Conservation (phyloP, 2,797 vertebrate species). For the Sebastes glaucus region DNA sequence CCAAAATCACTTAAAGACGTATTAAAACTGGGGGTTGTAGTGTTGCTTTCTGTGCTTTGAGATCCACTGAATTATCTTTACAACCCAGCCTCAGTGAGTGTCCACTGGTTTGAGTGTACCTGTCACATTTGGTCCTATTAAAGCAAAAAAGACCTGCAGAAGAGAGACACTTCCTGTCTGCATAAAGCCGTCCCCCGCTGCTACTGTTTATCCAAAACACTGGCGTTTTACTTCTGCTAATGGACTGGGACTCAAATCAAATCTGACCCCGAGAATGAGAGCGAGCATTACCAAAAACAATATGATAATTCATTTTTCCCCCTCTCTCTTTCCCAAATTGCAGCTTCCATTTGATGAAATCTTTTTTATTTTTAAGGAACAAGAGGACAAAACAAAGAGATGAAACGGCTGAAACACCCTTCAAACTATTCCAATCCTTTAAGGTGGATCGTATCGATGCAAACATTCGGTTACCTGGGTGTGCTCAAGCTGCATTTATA, state of each 20-base stretch:
- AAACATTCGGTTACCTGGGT: background rate
- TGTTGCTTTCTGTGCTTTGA: background rate
- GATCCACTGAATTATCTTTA: background rate
- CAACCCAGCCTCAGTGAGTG: background rate
- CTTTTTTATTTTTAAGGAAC: slow-evolving; percentile 86
- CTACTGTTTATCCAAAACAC: slow-evolving; percentile 96
- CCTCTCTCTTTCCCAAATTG: slow-evolving; percentile 78
- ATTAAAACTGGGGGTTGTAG: background rate
- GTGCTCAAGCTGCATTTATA: background rate
- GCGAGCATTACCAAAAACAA: slow-evolving; percentile 90
- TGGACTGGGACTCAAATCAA: slow-evolving; percentile 96
- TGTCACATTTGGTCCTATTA: slow-evolving; percentile 91
- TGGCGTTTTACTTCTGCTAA: slow-evolving; percentile 86
- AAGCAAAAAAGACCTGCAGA: slow-evolving; percentile 86
- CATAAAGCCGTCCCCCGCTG: slow-evolving; percentile 91
- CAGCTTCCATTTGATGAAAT: slow-evolving; percentile 87
- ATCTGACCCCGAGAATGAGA: slow-evolving; percentile 93
- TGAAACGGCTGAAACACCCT: slow-evolving; percentile 9
- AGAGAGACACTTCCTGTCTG: slow-evolving; percentile 84
- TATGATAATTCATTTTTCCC: slow-evolving; percentile 86
- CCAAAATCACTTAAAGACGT: background rate
- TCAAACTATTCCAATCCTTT: slow-evolving; percentile 1
- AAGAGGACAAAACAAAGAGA: slow-evolving; percentile 62
- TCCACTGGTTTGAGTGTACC: slow-evolving; percentile 84
- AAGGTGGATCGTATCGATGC: slow-evolving; percentile 19